These are phyloP conservation scores for Meandrina meandrites DNA, from an alignment of 92 coral and sea anemone genomes.

Conservation along the genomic window DNA sequence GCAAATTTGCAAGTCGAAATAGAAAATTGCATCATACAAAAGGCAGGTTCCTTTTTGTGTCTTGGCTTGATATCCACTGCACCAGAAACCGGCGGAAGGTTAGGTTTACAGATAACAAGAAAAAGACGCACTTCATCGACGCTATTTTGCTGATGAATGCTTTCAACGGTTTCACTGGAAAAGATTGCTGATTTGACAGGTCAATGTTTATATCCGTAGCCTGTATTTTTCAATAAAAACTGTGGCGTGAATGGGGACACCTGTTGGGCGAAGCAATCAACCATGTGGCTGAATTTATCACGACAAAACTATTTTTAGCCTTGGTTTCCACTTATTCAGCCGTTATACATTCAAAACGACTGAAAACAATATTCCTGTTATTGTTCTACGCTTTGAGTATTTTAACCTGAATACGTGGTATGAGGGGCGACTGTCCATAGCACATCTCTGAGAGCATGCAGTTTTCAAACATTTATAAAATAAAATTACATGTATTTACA, in stretches of 20 bases:
- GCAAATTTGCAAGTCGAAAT: slow-evolving; percentile 35
- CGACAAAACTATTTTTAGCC: not conserved
- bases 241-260: slow-evolving; percentile 10
- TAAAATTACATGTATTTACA: not conserved
- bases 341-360: not conserved
- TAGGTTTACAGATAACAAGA: not conserved
- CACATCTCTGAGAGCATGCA: not conserved
- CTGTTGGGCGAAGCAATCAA: slow-evolving; percentile 33
- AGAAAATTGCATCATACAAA: slow-evolving; percentile 29
- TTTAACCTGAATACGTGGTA: not conserved
- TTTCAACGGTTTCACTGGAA: not conserved
- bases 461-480: not conserved
- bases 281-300: not conserved
- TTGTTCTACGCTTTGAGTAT: not conserved
- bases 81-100: not conserved
- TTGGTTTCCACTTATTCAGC: not conserved
- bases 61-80: not conserved
- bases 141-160: not conserved
- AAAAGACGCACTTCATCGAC: not conserved
- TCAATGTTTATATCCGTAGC: not conserved
- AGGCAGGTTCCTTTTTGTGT: not conserved
- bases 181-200: not conserved
- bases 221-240: not conserved
- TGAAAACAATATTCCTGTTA: not conserved
- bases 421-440: not conserved